Conservation (phyloP, 2,797 vertebrate genomes). For the Propithecus deckenii region DNA sequence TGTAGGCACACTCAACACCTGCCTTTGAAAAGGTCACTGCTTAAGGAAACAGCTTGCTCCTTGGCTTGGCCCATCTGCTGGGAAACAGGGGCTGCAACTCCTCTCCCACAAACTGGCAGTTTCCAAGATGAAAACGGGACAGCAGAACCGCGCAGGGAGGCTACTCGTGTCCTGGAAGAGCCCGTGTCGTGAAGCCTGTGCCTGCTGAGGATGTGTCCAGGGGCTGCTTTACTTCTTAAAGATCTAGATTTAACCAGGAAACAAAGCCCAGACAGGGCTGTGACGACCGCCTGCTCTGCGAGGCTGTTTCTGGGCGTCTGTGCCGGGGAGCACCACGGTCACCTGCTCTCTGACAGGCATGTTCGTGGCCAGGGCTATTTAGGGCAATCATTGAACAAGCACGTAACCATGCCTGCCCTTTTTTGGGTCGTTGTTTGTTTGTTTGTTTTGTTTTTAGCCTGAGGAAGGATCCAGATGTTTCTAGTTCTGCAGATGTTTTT, state of each 20-base stretch:
- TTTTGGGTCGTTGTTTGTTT: constrained; percentile 41
- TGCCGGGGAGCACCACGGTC: background rate
- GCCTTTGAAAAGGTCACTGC: constrained; percentile 36
- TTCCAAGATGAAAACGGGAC: background rate
- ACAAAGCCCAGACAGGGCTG: background rate
- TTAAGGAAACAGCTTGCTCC: background rate
- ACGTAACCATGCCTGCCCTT: background rate
- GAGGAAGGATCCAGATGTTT: constrained; percentile 70
- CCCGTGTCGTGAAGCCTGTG: background rate
- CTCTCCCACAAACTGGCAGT: constrained; percentile 6
- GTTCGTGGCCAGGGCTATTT: background rate
- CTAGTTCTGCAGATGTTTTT: constrained; percentile 49
- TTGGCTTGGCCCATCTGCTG: background rate
- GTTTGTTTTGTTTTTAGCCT: constrained; percentile 63
- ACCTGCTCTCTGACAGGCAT: background rate
- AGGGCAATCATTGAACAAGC: background rate
- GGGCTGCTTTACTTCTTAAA: background rate
- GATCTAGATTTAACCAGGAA: background rate
- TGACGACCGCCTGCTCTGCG: background rate
- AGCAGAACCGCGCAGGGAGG: background rate
- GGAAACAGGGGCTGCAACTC: background rate
- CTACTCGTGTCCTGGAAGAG: background rate
- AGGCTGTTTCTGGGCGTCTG: background rate
- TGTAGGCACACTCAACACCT: background rate
- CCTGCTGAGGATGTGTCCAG: background rate